Conservation (phyloP, 1,140 invertebrate species). For the Orchesella cincta region DNA sequence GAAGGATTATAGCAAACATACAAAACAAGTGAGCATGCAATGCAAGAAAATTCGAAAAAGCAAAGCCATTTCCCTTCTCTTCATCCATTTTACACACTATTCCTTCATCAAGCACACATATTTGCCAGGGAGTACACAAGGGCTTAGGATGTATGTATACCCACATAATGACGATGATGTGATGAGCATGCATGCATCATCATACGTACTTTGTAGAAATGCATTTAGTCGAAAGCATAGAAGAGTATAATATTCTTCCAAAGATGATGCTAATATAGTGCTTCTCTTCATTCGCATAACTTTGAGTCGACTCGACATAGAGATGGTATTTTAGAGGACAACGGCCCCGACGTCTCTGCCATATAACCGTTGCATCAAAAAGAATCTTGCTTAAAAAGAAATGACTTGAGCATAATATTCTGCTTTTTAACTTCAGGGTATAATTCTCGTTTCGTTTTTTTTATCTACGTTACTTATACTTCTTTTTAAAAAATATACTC, state of each 20-base stretch:
- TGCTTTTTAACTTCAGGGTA: slow-evolving; percentile 11
- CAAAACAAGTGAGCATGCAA: slow-evolving; percentile 4
- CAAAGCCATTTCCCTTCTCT: not conserved
- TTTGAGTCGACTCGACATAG: not conserved
- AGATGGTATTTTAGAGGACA: slow-evolving; percentile 22
- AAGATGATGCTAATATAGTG: too few relatives aligned
- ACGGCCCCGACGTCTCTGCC: slow-evolving; percentile 20
- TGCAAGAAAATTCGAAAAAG: not conserved
- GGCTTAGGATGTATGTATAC: too few relatives aligned
- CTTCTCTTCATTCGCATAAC: slow-evolving; percentile 6
- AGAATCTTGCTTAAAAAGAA: not conserved
- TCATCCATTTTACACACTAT: too few relatives aligned
- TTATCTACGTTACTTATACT: not conserved
- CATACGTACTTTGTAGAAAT: too few relatives aligned
- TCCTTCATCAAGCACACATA: too few relatives aligned
- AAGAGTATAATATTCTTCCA: too few relatives aligned
- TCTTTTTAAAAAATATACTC: too few relatives aligned
- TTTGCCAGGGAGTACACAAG: too few relatives aligned
- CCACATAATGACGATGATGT: too few relatives aligned
- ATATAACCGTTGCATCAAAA: not conserved
- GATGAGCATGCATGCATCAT: too few relatives aligned
- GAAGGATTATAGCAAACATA: slow-evolving; percentile 3
- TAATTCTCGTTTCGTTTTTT: not conserved
- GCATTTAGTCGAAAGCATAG: too few relatives aligned
- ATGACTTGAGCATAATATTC: slow-evolving; percentile 3